Percentiles rank a stretch among this genome's conserved stretches.
phyloP scores from a whole-genome alignment of 53 echinoderm and acorn worm species.

The Stichopus horrens region DNA sequence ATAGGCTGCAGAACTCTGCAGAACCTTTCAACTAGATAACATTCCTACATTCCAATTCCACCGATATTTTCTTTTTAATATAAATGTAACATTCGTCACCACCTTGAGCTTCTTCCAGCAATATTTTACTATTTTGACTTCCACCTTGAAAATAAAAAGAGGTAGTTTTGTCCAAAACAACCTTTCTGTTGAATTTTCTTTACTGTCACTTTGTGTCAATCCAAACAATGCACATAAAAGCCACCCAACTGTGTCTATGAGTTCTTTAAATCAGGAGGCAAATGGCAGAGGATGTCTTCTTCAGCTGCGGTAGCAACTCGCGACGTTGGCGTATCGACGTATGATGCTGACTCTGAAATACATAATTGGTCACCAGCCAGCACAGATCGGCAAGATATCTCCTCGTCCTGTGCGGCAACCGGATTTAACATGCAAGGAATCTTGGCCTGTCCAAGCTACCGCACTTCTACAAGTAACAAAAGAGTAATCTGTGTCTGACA shows the following conservation, averaged over 20 bases:
- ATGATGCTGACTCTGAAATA: no score
- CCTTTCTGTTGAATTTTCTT: no score
- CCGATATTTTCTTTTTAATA: not conserved
- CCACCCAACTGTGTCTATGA: no score
- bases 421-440: not conserved
- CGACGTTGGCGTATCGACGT: no score
- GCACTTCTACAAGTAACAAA: not conserved
- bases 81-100: not conserved
- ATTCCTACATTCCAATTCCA: not conserved
- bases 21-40: no score
- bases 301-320: no score
- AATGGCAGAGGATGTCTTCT: no score
- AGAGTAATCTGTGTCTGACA: not conserved
- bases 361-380: not conserved
- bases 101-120: conserved; percentile 28
- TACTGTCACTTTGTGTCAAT: no score
- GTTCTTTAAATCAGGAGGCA: no score
- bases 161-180: no score
- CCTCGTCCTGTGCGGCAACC: not conserved
- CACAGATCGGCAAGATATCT: not conserved
- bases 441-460: not conserved
- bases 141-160: conserved; percentile 29
- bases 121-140: not conserved
- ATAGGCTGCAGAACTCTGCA: not conserved
- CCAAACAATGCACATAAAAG: no score